Evolutionary conservation across 2,113 vertebrate genomes (phyloP).

Genomic region (Hipposideros armiger): DNA sequence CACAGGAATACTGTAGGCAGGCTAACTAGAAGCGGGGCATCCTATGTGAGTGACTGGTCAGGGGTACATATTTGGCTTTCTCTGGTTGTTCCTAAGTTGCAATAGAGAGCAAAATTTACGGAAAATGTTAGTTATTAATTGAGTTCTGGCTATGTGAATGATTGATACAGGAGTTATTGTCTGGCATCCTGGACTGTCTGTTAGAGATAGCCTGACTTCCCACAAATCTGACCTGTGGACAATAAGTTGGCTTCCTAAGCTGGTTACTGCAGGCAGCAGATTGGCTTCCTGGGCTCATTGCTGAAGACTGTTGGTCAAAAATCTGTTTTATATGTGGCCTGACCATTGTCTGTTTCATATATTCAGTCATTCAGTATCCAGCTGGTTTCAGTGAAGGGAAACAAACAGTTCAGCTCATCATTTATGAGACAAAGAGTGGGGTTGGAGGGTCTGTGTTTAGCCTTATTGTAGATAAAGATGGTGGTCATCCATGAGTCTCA

Average conservation of each 20-base stretch:
- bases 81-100: background rate
- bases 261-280: rapidly evolving
- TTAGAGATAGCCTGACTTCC: no score
- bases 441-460: background rate
- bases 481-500: background rate
- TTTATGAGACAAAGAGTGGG: background rate
- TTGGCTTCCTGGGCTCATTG: background rate
- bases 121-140: background rate
- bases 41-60: background rate
- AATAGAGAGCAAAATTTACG: background rate
- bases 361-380: background rate
- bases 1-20: background rate
- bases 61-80: background rate
- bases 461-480: background rate
- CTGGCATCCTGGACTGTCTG: background rate
- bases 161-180: background rate
- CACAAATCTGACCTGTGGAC: no score
- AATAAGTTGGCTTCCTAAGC: background rate
- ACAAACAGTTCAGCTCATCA: background rate
- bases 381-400: rapidly evolving
- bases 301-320: background rate
- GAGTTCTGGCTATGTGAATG: background rate
- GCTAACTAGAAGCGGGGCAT: background rate
- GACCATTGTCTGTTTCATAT: background rate
- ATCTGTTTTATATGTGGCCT: background rate